These are phyloP conservation scores for Ophiodon elongatus DNA, from an alignment of 2,113 vertebrate genomes.

Conservation along the genomic window DNA sequence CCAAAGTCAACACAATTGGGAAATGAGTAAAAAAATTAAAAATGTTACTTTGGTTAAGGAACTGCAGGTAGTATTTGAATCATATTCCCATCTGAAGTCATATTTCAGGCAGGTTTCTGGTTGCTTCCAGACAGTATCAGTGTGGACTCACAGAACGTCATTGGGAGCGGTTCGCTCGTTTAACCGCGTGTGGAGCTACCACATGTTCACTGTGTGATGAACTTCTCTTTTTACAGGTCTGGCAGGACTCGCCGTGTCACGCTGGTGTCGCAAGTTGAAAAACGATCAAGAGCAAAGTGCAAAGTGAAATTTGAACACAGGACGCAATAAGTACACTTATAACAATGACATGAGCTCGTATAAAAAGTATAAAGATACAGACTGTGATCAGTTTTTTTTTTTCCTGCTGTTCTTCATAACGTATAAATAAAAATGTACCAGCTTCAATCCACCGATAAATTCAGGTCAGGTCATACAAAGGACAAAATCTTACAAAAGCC, in stretches of 20 bases:
- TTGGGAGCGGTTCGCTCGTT: constrained; percentile 2
- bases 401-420: not conserved
- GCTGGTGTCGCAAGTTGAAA: not conserved
- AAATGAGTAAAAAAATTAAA: not conserved
- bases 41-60: not conserved
- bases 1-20: not conserved
- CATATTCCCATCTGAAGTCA: not conserved
- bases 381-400: not conserved
- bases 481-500: not conserved
- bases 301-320: constrained; percentile 18
- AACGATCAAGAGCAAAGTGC: constrained; percentile 56
- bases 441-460: not conserved
- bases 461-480: constrained; percentile 7
- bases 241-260: constrained; percentile 4
- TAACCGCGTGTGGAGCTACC: not conserved
- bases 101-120: not conserved
- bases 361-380: constrained; percentile 31
- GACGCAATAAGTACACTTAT: not conserved
- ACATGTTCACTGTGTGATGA: constrained; percentile 43
- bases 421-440: constrained; percentile 31
- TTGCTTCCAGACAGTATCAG: not conserved
- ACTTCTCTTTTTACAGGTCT: constrained; percentile 47
- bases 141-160: not conserved
- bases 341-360: constrained; percentile 3
- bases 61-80: not conserved